These are phyloP conservation scores for Halichoerus grypus DNA, from an alignment of 2,113 vertebrate genomes.

Conservation along the genomic window DNA sequence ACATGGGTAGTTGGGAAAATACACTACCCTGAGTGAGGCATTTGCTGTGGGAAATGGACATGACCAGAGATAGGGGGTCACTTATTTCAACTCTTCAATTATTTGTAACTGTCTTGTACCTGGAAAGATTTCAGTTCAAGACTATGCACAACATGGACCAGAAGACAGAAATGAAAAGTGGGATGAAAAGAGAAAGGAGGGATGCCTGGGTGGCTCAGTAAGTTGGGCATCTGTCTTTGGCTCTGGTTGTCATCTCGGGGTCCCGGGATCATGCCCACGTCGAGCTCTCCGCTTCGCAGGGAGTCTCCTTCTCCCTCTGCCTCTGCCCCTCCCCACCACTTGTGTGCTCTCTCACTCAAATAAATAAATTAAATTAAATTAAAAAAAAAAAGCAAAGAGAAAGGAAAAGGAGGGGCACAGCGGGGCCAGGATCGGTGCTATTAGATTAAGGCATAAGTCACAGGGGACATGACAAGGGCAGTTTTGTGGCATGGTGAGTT, in stretches of 20 bases:
- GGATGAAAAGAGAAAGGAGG: background rate
- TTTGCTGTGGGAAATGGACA: background rate
- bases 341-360: background rate
- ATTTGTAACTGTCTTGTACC: background rate
- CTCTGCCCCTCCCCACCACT: background rate
- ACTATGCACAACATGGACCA: background rate
- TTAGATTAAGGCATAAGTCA: background rate
- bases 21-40: background rate
- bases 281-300: background rate
- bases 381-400: background rate
- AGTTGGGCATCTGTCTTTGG: background rate
- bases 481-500: background rate
- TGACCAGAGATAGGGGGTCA: background rate
- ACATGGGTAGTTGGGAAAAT: background rate
- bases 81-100: background rate
- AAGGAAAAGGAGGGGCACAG: background rate
- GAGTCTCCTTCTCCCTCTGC: background rate
- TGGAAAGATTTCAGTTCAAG: slow-evolving; percentile 12
- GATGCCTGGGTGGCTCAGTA: background rate
- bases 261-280: background rate
- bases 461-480: background rate
- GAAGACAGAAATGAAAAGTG: background rate
- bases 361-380: background rate
- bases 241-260: background rate
- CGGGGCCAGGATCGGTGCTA: background rate